These are phyloP conservation scores for Clepsis dumicolana DNA, from an alignment of 2,888 invertebrate species.

Conservation along the genomic window DNA sequence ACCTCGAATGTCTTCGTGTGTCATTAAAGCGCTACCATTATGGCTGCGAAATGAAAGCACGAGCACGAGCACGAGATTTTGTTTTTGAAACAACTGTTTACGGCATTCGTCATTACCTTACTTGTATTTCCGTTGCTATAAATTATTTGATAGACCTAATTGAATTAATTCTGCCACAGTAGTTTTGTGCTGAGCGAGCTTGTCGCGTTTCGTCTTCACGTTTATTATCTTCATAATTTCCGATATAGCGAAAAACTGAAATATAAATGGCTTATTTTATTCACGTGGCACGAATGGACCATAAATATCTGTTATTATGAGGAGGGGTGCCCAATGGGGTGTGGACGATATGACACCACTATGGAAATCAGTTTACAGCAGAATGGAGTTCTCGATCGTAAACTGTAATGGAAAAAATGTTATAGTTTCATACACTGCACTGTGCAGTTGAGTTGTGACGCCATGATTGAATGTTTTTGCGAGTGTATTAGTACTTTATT, in stretches of 20 bases:
- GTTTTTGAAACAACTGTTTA: not conserved
- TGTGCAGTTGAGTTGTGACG: conserved; percentile 18
- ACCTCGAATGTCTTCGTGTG: not conserved
- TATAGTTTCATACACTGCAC: conserved; percentile 35
- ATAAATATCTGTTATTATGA: conserved; percentile 62
- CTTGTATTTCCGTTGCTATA: conserved; percentile 29
- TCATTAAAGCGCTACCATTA: not conserved
- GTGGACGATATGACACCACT: conserved; percentile 52
- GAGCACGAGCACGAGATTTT: not conserved
- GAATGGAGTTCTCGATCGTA: conserved; percentile 45
- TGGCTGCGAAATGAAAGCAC: not conserved
- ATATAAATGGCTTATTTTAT: conserved; percentile 42
- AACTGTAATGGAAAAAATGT: conserved; percentile 40
- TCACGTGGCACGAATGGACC: conserved; percentile 49
- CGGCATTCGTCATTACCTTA: conserved; percentile 3
- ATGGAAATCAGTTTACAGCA: conserved; percentile 58
- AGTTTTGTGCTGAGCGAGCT: conserved; percentile 23
- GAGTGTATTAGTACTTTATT: no score
- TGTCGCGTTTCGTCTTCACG: conserved; percentile 18
- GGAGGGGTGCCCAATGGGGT: conserved; percentile 58
- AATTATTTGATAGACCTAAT: conserved; percentile 26
- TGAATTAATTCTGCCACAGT: conserved; percentile 35
- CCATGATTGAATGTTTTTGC: conserved; percentile 26
- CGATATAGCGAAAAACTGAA: conserved; percentile 27
- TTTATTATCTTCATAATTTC: conserved; percentile 38